Percentiles rank a stretch among this genome's conserved stretches.
phyloP scores from a whole-genome alignment of 2,113 vertebrate species.

The Mungos mungo region DNA sequence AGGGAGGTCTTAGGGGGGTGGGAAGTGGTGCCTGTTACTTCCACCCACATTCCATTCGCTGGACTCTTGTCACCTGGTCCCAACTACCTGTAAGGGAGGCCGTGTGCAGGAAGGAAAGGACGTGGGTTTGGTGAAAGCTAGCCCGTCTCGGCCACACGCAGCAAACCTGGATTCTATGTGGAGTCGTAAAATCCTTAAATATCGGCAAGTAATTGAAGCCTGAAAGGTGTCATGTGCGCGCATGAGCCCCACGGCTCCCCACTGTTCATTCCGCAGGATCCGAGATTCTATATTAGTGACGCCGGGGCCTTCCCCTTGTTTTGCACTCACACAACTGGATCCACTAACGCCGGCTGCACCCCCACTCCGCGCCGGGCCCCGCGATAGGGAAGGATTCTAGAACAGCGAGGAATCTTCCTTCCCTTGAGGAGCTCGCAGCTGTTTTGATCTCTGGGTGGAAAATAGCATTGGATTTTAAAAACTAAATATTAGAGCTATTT shows the following conservation, averaged over 20 bases:
- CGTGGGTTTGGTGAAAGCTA: neutral
- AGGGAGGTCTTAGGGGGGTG: neutral
- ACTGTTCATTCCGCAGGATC: neutral
- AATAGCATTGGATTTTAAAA: neutral
- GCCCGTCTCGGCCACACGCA: neutral
- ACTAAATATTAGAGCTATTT: neutral
- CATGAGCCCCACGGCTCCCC: neutral
- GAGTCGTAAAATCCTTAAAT: neutral
- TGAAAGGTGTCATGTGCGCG: neutral
- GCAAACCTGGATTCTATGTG: neutral
- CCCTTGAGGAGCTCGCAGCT: neutral
- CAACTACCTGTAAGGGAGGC: neutral
- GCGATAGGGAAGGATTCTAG: neutral
- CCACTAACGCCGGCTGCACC: neutral
- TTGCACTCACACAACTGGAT: neutral
- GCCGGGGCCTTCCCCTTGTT: too few species aligned
- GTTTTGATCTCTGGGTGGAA: neutral
- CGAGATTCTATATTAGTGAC: neutral
- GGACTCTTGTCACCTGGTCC: neutral
- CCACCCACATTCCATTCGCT: neutral
- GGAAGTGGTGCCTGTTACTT: accelerated
- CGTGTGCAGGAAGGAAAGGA: neutral
- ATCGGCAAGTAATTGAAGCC: neutral
- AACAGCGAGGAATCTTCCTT: neutral
- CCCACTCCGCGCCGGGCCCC: neutral